Evolutionary conservation across 2,888 invertebrate genomes (phyloP).

Genomic region (Sinelater perroti): DNA sequence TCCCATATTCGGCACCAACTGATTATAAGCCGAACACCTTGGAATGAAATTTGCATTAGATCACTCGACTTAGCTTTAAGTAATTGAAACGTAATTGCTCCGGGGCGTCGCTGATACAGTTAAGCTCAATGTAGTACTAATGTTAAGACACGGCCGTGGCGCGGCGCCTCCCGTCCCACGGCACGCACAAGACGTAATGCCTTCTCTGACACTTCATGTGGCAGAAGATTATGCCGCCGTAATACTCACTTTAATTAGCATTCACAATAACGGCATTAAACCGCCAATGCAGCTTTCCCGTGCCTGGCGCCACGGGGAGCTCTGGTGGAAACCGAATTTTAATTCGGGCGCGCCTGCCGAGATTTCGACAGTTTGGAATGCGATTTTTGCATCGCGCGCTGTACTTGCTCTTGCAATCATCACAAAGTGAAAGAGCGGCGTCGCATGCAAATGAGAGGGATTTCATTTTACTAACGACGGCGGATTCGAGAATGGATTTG

Average conservation of each 20-base stretch:
- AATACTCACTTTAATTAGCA: slow-evolving; percentile 23
- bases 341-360: background rate
- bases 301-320: background rate
- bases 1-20: too few relatives aligned
- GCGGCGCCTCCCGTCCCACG: slow-evolving; percentile 1
- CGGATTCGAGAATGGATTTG: slow-evolving; percentile 20
- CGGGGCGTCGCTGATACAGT: slow-evolving; percentile 2
- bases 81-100: slow-evolving; percentile 12
- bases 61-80: background rate
- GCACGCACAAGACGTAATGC: slow-evolving; percentile 10
- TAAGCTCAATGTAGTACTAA: slow-evolving; percentile 5
- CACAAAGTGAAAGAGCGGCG: slow-evolving; percentile 17
- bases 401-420: slow-evolving; percentile 9
- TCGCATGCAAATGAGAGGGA: slow-evolving; percentile 23
- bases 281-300: slow-evolving; percentile 19
- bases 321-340: slow-evolving; percentile 17
- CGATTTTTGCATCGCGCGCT: slow-evolving; percentile 3
- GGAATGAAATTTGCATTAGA: slow-evolving; percentile 2
- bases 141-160: slow-evolving; percentile 5
- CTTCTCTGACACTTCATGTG: slow-evolving; percentile 15
- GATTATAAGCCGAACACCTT: slow-evolving; percentile 1
- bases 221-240: slow-evolving; percentile 5
- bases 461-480: slow-evolving; percentile 24
- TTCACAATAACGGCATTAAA: slow-evolving; percentile 21
- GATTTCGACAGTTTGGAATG: background rate